Evolutionary conservation across 2,888 invertebrate species (phyloP).

Genomic region (Pardosa pseudoannulata): DNA sequence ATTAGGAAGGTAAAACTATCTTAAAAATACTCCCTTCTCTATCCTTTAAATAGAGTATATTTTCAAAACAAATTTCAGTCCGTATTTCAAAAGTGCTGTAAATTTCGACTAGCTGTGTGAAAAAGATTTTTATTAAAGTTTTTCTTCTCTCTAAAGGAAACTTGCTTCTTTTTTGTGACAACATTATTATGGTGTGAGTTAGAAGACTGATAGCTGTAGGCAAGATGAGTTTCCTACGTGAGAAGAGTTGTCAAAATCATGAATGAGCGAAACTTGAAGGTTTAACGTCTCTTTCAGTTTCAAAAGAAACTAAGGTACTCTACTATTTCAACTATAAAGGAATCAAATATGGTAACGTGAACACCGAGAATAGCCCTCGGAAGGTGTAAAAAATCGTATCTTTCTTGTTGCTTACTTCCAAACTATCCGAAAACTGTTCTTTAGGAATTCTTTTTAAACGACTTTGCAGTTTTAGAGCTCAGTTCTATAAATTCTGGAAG

Average conservation of each 20-base stretch:
- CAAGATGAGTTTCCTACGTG: background rate
- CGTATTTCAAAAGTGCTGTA: no score
- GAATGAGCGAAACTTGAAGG: background rate
- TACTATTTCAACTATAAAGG: background rate
- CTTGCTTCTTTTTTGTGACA: background rate
- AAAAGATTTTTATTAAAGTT: background rate
- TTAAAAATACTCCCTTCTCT: no score
- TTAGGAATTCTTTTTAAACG: no score
- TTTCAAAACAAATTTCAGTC: no score
- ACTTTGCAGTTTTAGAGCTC: no score
- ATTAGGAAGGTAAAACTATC: no score
- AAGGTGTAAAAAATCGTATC: no score
- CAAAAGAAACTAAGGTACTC: background rate
- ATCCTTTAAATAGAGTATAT: no score
- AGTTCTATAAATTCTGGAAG: no score
- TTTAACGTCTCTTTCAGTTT: background rate
- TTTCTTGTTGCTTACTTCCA: no score
- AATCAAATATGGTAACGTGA: background rate
- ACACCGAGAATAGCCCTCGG: background rate
- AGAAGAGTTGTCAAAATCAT: background rate
- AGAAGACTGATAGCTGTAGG: background rate
- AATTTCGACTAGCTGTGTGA: no score
- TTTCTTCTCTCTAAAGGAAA: background rate
- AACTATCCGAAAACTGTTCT: no score
- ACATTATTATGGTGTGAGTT: background rate